phyloP scores from a whole-genome alignment of 1,140 invertebrate species.

The Diorhabda elongata region DNA sequence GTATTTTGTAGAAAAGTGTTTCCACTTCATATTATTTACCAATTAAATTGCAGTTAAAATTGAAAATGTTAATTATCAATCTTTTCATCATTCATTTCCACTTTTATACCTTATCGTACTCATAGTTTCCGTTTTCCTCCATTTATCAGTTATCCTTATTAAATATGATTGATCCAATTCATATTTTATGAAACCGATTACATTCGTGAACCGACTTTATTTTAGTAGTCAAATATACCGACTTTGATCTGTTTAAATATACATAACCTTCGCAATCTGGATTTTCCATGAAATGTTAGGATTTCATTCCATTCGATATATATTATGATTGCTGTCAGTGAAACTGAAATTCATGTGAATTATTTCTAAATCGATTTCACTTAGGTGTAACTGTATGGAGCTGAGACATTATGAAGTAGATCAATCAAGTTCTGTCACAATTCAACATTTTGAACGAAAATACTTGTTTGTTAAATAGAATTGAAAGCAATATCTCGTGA shows the following conservation, averaged over 20 bases:
- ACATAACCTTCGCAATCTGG: slow-evolving; percentile 14
- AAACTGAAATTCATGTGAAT: slow-evolving; percentile 10
- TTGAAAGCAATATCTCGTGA: no score
- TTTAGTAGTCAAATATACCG: slow-evolving; percentile 4
- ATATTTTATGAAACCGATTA: slow-evolving; percentile 8
- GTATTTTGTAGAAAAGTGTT: no score
- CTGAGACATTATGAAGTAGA: neutral
- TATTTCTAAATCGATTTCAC: neutral
- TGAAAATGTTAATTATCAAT: no score
- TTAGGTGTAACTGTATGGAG: neutral
- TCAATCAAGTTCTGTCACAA: neutral
- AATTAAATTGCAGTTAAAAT: no score
- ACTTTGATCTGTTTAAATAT: slow-evolving; percentile 19
- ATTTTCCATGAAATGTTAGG: neutral
- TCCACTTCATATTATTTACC: no score
- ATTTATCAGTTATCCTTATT: neutral
- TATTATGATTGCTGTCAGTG: slow-evolving; percentile 10
- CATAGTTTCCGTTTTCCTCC: no score
- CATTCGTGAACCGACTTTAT: slow-evolving; percentile 8
- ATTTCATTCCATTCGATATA: slow-evolving; percentile 6
- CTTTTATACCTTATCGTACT: no score
- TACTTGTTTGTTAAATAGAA: neutral
- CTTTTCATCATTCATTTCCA: no score
- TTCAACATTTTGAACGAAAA: neutral
- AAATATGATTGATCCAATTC: neutral